Evolutionary conservation across 2,888 invertebrate genomes (phyloP), one percentile per base, ranked within the genome.

Genomic region (Geotrupes spiniger): DNA sequence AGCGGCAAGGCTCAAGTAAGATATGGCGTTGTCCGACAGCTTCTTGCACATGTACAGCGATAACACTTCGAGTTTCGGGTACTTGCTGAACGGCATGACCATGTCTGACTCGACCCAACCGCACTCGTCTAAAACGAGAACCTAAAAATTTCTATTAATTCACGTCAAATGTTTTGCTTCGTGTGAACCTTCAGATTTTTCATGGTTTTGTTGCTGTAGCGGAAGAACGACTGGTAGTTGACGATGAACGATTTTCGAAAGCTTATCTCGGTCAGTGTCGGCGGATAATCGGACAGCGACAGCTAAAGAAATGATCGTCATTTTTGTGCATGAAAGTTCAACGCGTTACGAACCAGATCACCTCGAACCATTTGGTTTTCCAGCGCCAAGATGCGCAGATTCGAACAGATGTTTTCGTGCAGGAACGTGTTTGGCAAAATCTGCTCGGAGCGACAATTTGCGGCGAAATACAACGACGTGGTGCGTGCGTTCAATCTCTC

Each of bases 51-150:
- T 81, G 31, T 81, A 76, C 55, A 87, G 69, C 45, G 80, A 76
- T 3, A 91, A 73, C 28, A 81, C 78, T 29, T 78, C 77, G 16
- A 91, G 74, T 4, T 73, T 69, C 1, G 76, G 72, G 63, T 85
- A 73, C 72, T 89, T 90, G 60, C 87, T 86, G 1, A 91, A 73
- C 0, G 86, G 81, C 69, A 90, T 76, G 6, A 91, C 73, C 33
- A 84, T 81, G 49, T 86, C 83, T 0, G 87, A 83, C 42, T 84
- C 82, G 50, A 91, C 78, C 89, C 89, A 90, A 4, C 78, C 73
- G 64, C 88, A 89, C 50, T 81, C 78, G 21, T 86, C 85, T 42
- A 91, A 74, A 61, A 86, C 82, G 38, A 90, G 64, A 37, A 82
- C 80, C 86, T 87, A 66, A 47, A 65, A 66, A 54, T 54, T 8